Percentiles rank a stretch among this genome's conserved stretches.
Evolutionary conservation across 2,113 vertebrate genomes (phyloP).

Genomic region (Fregetta grallaria): DNA sequence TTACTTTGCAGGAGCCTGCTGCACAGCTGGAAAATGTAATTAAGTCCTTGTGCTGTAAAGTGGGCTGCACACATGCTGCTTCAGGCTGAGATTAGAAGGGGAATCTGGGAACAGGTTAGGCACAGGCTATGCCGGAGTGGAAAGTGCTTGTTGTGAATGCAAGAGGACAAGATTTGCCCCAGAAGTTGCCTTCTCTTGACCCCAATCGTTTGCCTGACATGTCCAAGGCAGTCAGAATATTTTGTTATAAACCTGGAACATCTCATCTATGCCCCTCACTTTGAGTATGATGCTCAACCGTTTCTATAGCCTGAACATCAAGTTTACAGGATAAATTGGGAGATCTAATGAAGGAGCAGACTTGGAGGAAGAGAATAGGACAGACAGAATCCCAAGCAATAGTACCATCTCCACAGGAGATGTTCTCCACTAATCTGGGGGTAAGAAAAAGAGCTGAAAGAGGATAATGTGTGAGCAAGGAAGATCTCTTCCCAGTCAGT

Average conservation of each 20-base stretch:
- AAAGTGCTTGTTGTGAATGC: neutral
- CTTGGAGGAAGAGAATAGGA: neutral
- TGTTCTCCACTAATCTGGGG: neutral
- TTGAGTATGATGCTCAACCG: neutral
- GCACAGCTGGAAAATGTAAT: conserved; percentile 56
- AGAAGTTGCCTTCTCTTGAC: neutral
- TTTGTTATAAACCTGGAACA: neutral
- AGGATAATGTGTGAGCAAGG: neutral
- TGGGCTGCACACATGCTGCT: neutral
- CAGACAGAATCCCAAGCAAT: neutral
- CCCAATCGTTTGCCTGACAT: neutral
- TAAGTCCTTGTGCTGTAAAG: conserved; percentile 47
- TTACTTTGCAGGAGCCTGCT: neutral
- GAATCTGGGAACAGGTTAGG: neutral
- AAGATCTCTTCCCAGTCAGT: neutral
- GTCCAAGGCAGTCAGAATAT: neutral
- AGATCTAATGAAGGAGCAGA: neutral
- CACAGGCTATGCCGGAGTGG: neutral
- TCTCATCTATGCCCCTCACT: neutral
- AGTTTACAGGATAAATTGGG: neutral
- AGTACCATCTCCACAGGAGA: neutral
- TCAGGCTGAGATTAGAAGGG: neutral
- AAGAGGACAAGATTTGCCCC: neutral
- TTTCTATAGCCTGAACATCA: neutral
- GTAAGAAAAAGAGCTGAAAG: neutral